Evolutionary conservation across 2,888 invertebrate species (phyloP).

Genomic region (Eugnorisma glareosa): DNA sequence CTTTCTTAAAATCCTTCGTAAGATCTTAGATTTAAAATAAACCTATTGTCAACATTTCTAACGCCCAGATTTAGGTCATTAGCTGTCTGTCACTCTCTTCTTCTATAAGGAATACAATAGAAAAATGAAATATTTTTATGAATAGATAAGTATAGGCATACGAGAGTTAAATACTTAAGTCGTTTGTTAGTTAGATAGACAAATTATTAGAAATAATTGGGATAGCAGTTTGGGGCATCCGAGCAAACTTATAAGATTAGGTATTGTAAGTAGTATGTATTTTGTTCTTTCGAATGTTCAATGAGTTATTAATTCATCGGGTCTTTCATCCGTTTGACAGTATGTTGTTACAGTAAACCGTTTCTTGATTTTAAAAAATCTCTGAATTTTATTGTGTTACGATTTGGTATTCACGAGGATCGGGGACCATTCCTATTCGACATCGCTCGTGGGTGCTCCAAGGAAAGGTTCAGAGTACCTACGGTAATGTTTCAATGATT

Average conservation of each 20-base stretch:
- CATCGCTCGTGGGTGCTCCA: background rate
- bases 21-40: slow-evolving; percentile 4
- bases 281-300: slow-evolving; percentile 16
- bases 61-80: background rate
- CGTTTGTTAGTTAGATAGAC: slow-evolving; percentile 23
- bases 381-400: background rate
- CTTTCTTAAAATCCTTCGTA: background rate
- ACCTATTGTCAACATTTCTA: background rate
- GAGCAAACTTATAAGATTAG: slow-evolving; percentile 44
- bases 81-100: too few relatives aligned
- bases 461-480: background rate
- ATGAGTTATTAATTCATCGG: background rate
- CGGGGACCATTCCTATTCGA: background rate
- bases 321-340: background rate
- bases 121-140: slow-evolving; percentile 33
- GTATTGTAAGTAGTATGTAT: slow-evolving; percentile 42
- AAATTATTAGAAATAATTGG: slow-evolving; percentile 28
- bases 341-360: background rate
- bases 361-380: background rate
- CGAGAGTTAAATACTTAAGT: slow-evolving; percentile 3
- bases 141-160: slow-evolving; percentile 11
- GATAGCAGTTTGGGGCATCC: slow-evolving; percentile 41
- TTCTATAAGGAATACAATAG: slow-evolving; percentile 10
- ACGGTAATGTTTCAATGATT: background rate
- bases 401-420: background rate